Evolutionary conservation across 2,888 invertebrate genomes (phyloP).

Genomic region (Drosophila pseudotalamancana): DNA sequence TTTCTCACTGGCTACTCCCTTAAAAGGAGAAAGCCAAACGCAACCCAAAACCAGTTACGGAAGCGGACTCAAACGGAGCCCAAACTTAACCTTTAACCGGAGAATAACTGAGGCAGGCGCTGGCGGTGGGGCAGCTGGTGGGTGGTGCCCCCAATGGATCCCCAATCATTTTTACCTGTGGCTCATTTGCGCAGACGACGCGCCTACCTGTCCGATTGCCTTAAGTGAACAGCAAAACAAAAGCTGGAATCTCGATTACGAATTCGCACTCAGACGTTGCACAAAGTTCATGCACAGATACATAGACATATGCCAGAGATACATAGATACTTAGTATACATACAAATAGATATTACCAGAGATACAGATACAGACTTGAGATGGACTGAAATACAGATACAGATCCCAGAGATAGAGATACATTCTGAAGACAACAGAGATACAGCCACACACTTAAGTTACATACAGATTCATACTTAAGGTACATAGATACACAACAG

Average conservation of each 20-base stretch:
- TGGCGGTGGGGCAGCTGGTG: neutral
- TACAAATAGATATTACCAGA: neutral
- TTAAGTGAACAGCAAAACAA: slow-evolving; percentile 6
- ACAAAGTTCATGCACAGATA: neutral
- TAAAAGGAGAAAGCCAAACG: neutral
- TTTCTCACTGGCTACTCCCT: neutral
- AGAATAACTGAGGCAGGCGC: neutral
- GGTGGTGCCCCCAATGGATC: neutral
- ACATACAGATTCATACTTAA: neutral
- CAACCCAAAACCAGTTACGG: slow-evolving; percentile 2
- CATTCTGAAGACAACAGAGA: neutral
- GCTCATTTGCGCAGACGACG: slow-evolving; percentile 14
- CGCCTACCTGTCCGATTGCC: slow-evolving; percentile 17
- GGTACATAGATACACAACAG: too few species aligned
- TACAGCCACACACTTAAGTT: neutral
- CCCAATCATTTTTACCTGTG: slow-evolving; percentile 28
- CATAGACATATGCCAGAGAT: neutral
- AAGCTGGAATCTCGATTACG: neutral
- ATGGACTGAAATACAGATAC: neutral
- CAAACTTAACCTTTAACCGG: slow-evolving; percentile 55
- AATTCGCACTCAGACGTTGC: neutral
- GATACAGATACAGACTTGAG: neutral
- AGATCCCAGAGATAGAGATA: neutral
- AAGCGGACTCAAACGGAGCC: slow-evolving; percentile 3
- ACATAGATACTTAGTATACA: neutral